These are phyloP conservation scores for Ladona fulva DNA, from an alignment of 1,140 invertebrate species.

Conservation along the genomic window DNA sequence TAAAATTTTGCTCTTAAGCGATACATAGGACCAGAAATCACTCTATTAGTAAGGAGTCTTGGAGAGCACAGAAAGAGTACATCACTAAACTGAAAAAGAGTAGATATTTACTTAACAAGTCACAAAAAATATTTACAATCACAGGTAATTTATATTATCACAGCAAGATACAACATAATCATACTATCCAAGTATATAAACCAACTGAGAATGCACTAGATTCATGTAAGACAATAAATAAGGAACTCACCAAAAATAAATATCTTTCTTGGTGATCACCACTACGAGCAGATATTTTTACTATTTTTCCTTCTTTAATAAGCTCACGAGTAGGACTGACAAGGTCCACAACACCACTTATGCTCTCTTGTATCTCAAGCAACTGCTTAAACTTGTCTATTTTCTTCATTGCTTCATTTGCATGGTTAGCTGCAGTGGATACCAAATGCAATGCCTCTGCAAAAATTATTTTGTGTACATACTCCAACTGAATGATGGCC, in stretches of 20 bases:
- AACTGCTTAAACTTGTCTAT: conserved; percentile 53
- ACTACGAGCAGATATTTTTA: conserved; percentile 51
- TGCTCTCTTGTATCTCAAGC: conserved; percentile 48
- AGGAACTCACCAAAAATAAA: conserved; percentile 44
- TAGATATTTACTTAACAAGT: not conserved
- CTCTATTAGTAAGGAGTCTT: conserved; percentile 34
- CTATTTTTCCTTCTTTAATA: conserved; percentile 47
- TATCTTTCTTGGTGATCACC: conserved; percentile 50
- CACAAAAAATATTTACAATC: no score
- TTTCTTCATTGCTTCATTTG: conserved; percentile 55
- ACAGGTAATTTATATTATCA: no score
- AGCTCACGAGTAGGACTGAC: conserved; percentile 49
- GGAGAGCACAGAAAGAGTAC: conserved; percentile 46
- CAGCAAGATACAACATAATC: no score
- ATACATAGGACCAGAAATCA: conserved; percentile 19
- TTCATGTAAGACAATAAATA: conserved; percentile 11
- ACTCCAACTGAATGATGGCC: no score
- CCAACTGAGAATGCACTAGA: no score
- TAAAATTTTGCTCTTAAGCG: conserved; percentile 39
- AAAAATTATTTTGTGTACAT: conserved; percentile 18
- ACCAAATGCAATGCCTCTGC: conserved; percentile 50
- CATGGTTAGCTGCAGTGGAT: conserved; percentile 48
- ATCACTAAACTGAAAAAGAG: conserved; percentile 47
- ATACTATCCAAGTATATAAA: no score
- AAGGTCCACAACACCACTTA: conserved; percentile 45